Percentiles rank a stretch among this genome's conserved stretches.
phyloP scores from a whole-genome alignment of 2,888 invertebrate genomes.

The Matsumyia berberina region DNA sequence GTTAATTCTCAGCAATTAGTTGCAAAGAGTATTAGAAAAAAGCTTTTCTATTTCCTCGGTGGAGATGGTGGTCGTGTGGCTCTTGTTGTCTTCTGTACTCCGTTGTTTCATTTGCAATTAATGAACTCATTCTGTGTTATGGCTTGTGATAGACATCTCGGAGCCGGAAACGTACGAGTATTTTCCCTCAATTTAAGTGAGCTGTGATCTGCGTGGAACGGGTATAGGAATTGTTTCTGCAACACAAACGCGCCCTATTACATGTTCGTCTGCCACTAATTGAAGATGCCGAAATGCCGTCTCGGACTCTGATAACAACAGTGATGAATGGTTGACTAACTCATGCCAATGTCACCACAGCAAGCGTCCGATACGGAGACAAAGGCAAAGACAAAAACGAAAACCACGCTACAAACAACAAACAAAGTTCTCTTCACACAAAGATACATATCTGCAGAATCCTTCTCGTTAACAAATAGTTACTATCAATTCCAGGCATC shows the following conservation, averaged over 20 bases:
- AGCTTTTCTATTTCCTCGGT: conserved; percentile 47
- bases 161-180: conserved; percentile 65
- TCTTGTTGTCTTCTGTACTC: conserved; percentile 31
- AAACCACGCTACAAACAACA: conserved; percentile 45
- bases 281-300: conserved; percentile 66
- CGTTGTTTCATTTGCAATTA: conserved; percentile 70
- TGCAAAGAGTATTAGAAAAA: conserved; percentile 68
- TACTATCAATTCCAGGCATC: conserved; percentile 75
- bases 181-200: conserved; percentile 41
- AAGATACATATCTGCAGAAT: conserved; percentile 68
- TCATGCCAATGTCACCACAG: conserved; percentile 33
- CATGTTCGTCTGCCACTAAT: conserved; percentile 70
- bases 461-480: conserved; percentile 76
- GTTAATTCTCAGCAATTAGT: conserved; percentile 74
- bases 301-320: conserved; percentile 60
- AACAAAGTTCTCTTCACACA: conserved; percentile 50
- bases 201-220: conserved; percentile 50
- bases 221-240: conserved; percentile 55
- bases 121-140: conserved; percentile 72
- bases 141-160: conserved; percentile 75
- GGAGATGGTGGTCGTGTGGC: conserved; percentile 21
- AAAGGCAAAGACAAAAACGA: conserved; percentile 35
- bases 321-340: conserved; percentile 66
- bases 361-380: neutral
- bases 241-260: conserved; percentile 38